These are phyloP conservation scores for Andrena haemorrhoa DNA, from an alignment of 2,888 invertebrate species.

Conservation along the genomic window DNA sequence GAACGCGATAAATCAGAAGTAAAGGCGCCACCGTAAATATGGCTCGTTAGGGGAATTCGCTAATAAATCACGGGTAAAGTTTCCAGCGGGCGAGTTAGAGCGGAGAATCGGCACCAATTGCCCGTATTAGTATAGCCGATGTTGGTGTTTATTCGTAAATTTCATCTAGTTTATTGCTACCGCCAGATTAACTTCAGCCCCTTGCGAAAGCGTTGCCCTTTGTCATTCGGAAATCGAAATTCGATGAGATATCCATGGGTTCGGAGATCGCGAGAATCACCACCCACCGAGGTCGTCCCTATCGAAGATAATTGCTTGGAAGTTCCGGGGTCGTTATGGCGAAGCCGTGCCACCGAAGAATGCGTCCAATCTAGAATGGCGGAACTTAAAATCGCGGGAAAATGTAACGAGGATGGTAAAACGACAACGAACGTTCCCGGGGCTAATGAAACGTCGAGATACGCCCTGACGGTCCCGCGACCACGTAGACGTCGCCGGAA, in stretches of 20 bases:
- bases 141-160: background rate
- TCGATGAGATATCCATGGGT: background rate
- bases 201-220: background rate
- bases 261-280: background rate
- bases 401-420: constrained; percentile 57
- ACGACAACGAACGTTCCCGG: constrained; percentile 42
- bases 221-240: background rate
- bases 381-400: constrained; percentile 53
- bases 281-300: background rate
- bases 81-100: background rate
- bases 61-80: constrained; percentile 43
- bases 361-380: constrained; percentile 49
- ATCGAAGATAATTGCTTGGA: constrained; percentile 34
- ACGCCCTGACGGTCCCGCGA: constrained; percentile 13
- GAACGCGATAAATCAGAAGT: constrained; percentile 51
- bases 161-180: background rate
- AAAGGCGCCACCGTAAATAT: constrained; percentile 39
- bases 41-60: constrained; percentile 29
- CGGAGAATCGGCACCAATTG: constrained; percentile 33
- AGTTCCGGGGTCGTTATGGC: constrained; percentile 23
- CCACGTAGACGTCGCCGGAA: background rate
- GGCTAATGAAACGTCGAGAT: constrained; percentile 54
- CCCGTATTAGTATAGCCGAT: background rate
- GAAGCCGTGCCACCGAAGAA: constrained; percentile 21
- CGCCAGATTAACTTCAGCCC: background rate